Evolutionary conservation across 2,113 vertebrate genomes (phyloP), one percentile per base, ranked within the genome.

Genomic region (Phocoena sinus): DNA sequence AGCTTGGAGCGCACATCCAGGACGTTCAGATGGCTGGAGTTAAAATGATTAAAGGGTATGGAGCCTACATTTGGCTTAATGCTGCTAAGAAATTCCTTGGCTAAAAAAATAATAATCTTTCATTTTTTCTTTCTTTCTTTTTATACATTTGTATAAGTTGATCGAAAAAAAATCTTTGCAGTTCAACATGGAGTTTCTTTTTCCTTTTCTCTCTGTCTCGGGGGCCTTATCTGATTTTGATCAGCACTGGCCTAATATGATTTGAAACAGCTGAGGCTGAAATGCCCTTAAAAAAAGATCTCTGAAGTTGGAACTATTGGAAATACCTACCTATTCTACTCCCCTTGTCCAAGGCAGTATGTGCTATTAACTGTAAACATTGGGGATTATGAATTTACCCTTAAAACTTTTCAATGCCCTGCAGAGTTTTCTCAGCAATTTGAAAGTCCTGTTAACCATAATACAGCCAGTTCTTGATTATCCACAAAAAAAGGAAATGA

Each of bases 261-360:
- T 98, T 98, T 96, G 97, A 98, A 98, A 98, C 98, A 98, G 97
- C 97, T 98, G 98, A 98, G 33, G 96, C 97, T 98, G 95, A 97
- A 97, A 98, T 98, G 71, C 86, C 94, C 79, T 96, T 95, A 73
- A 89, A 94, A 98, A 97, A 97, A 96, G 91, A 79, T 89, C 20
- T 95, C 96, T 97, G 96, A 60, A 92, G 3, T 83, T 96, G 87
- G 12, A 65, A 96, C 85, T 96, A 89, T 92, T 95, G 70, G 89
- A 97, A 96, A 90, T 93, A 93, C 85, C 94, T 79, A 56, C 13
- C 12, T 79, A 71, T 44, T 77, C 38, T 20, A 50, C 20, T 91
- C 65, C 90, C 93, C 95, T 97, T 96, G 85, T 21, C 74, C 85
- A 41, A 89, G 10, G 92, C 82, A 94, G 95, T 95, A 89, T 63